Percentiles rank a stretch among this genome's conserved stretches.
Conservation (phyloP, 2,113 vertebrate species). For the Podarcis raffonei region DNA sequence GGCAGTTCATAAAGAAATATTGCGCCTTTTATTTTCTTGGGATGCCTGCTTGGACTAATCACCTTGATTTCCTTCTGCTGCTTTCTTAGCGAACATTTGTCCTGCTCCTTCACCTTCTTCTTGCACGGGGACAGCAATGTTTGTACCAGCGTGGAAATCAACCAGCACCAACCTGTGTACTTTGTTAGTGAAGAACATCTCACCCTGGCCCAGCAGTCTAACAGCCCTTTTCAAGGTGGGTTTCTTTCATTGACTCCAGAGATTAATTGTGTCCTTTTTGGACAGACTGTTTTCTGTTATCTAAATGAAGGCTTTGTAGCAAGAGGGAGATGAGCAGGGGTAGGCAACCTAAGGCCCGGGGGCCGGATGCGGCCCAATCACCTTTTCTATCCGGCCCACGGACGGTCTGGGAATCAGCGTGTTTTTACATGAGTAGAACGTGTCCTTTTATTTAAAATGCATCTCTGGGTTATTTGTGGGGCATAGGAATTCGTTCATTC, state of each 20-base stretch:
- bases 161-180: slow-evolving; percentile 97
- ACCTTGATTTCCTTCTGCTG: slow-evolving; percentile 32
- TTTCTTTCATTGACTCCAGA: neutral
- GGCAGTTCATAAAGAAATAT: too few species aligned
- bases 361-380: too few species aligned
- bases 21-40: neutral
- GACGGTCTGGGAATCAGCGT: too few species aligned
- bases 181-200: slow-evolving; percentile 97
- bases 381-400: too few species aligned
- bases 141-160: slow-evolving; percentile 99
- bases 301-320: neutral
- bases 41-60: slow-evolving; percentile 17
- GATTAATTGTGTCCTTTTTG: slow-evolving; percentile 6
- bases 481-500: too few species aligned
- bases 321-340: too few species aligned
- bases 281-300: neutral
- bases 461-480: too few species aligned
- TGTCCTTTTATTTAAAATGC: too few species aligned
- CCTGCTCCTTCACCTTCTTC: slow-evolving; percentile 99
- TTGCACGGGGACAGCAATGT: slow-evolving; percentile 98
- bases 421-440: too few species aligned
- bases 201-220: slow-evolving; percentile 92
- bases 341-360: too few species aligned
- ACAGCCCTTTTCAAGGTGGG: slow-evolving; percentile 95
- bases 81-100: slow-evolving; percentile 90